Evolutionary conservation across 2,113 vertebrate species (phyloP).

Genomic region (Coptodon rendalli): DNA sequence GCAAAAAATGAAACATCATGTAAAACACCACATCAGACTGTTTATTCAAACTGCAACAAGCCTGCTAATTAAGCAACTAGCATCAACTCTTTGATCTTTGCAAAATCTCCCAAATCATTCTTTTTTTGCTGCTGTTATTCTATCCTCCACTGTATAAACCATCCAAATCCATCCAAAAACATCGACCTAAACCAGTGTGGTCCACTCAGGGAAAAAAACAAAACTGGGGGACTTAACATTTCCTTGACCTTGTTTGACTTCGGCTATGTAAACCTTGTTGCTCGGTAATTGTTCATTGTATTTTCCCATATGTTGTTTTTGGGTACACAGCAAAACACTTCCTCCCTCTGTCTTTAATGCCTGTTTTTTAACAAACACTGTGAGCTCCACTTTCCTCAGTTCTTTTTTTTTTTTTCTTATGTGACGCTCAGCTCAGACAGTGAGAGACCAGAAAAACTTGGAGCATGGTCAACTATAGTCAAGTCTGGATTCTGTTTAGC

Average conservation of each 20-base stretch:
- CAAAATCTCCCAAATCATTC: neutral
- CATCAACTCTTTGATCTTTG: neutral
- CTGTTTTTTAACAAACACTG: neutral
- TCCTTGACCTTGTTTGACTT: slow-evolving; percentile 24
- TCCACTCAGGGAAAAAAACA: neutral
- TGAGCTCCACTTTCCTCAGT: neutral
- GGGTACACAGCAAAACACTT: slow-evolving; percentile 20
- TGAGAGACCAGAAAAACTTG: neutral
- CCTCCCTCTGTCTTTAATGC: slow-evolving; percentile 25
- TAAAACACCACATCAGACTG: neutral
- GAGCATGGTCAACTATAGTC: neutral
- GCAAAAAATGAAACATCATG: neutral
- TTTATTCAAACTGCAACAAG: neutral
- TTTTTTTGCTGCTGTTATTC: neutral
- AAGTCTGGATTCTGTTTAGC: neutral
- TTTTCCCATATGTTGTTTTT: slow-evolving; percentile 21
- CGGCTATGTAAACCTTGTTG: neutral
- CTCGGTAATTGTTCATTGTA: slow-evolving; percentile 44
- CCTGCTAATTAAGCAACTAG: neutral
- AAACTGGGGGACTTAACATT: neutral
- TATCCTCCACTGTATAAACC: neutral
- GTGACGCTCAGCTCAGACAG: neutral
- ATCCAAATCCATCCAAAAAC: neutral
- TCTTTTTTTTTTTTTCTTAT: neutral
- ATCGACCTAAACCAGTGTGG: neutral